Evolutionary conservation across 2,888 invertebrate species (phyloP).

Genomic region (Smittia sp.): DNA sequence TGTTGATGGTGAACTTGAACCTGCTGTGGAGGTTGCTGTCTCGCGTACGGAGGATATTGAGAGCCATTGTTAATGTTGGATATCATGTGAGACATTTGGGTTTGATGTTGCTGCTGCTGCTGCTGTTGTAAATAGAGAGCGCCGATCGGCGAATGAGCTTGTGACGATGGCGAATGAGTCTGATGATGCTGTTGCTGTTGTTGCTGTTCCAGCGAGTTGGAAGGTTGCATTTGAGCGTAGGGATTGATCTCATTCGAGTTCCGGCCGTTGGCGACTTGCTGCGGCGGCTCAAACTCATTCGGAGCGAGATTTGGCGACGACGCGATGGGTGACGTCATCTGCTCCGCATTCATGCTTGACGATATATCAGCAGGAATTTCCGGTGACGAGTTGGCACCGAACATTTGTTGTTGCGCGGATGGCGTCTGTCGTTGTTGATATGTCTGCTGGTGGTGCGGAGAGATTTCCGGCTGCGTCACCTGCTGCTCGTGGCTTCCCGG

Average conservation of each 20-base stretch:
- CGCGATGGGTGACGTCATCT: conserved; percentile 64
- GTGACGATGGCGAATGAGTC: conserved; percentile 29
- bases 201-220: conserved; percentile 17
- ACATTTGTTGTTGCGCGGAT: conserved; percentile 49
- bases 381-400: conserved; percentile 62
- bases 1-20: neutral
- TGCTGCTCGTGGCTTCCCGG: conserved; percentile 45
- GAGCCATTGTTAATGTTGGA: conserved; percentile 27
- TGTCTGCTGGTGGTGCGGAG: conserved; percentile 47
- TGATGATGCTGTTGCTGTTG: conserved; percentile 32
- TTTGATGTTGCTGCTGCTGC: conserved; percentile 38
- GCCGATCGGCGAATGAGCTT: conserved; percentile 31
- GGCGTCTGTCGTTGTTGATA: conserved; percentile 49
- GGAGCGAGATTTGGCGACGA: conserved; percentile 67
- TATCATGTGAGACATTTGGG: conserved; percentile 33
- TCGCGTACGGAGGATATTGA: conserved; percentile 51
- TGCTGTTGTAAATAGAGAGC: conserved; percentile 13
- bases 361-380: conserved; percentile 76
- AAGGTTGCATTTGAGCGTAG: conserved; percentile 51
- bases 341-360: conserved; percentile 71
- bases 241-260: conserved; percentile 51
- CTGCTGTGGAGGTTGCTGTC: conserved; percentile 3
- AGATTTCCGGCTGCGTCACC: conserved; percentile 45
- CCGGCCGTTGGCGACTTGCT: conserved; percentile 55
- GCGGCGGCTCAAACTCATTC: conserved; percentile 73